Conservation (phyloP, 2,888 invertebrate species). For the Zhengitettix transpicula region DNA sequence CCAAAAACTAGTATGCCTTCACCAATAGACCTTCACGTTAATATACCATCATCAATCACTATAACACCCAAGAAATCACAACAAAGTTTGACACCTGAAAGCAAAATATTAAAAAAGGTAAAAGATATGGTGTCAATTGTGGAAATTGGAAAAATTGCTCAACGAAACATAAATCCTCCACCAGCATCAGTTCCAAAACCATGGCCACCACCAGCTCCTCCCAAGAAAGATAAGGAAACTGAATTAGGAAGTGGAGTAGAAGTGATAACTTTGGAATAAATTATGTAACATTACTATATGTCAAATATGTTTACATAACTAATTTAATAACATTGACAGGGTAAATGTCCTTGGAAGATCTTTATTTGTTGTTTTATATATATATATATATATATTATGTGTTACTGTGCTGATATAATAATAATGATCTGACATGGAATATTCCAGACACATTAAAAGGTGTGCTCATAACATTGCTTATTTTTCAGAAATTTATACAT, state of each 20-base stretch:
- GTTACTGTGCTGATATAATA: too few species aligned
- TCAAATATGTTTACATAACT: too few species aligned
- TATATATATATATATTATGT: too few species aligned
- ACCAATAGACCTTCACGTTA: neutral
- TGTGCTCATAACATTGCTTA: too few species aligned
- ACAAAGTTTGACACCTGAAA: neutral
- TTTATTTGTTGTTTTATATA: too few species aligned
- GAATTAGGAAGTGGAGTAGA: slow-evolving; percentile 6
- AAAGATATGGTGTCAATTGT: slow-evolving; percentile 6
- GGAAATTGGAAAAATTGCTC: slow-evolving; percentile 1
- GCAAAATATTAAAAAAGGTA: neutral
- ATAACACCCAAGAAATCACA: slow-evolving; percentile 3
- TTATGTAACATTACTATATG: neutral
- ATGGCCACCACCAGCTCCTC: neutral
- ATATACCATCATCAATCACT: slow-evolving; percentile 7
- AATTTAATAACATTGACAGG: too few species aligned
- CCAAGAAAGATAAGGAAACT: slow-evolving; percentile 2
- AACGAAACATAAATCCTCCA: too few species aligned
- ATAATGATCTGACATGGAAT: too few species aligned
- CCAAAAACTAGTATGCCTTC: neutral
- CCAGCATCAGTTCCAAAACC: neutral
- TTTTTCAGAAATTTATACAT: too few species aligned
- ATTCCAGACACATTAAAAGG: too few species aligned
- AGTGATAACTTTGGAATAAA: slow-evolving; percentile 12
- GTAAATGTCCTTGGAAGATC: too few species aligned